These are phyloP conservation scores for Maconellicoccus hirsutus DNA, from an alignment of 1,140 invertebrate genomes.

Conservation along the genomic window DNA sequence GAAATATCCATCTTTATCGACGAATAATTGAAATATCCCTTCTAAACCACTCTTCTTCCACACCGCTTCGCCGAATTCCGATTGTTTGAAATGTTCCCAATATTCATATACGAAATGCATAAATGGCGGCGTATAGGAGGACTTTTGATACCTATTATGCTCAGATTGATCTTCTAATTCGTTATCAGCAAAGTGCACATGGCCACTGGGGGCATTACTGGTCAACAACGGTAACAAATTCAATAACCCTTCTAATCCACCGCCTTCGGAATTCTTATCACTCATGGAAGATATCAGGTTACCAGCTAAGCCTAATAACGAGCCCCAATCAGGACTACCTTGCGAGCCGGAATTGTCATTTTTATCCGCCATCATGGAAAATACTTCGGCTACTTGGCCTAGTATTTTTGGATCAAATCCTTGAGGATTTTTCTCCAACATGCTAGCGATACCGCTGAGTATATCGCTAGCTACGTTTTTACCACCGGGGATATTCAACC, in stretches of 20 bases:
- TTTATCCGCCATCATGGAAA: constrained; percentile 28
- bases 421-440: constrained; percentile 36
- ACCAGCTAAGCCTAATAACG: constrained; percentile 17
- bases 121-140: constrained; percentile 54
- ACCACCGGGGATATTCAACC: constrained; percentile 36
- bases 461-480: constrained; percentile 31
- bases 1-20: constrained; percentile 39
- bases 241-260: constrained; percentile 40
- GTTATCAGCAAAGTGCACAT: constrained; percentile 31
- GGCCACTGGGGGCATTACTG: constrained; percentile 28
- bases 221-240: constrained; percentile 51
- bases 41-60: constrained; percentile 59
- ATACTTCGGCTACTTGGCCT: constrained; percentile 41
- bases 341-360: background rate
- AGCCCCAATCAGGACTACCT: background rate
- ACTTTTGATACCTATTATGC: constrained; percentile 46
- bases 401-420: constrained; percentile 43
- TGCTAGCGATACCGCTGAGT: constrained; percentile 26
- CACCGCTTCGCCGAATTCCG: constrained; percentile 56
- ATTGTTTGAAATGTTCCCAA: constrained; percentile 66
- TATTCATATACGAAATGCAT: constrained; percentile 58
- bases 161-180: constrained; percentile 36
- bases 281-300: constrained; percentile 29
- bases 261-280: constrained; percentile 28
- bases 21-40: constrained; percentile 45